A percentile compares a stretch with the other conserved stretches of the same genome.
phyloP scores from a whole-genome alignment of 2,113 vertebrate species.

The Tympanuchus pallidicinctus region DNA sequence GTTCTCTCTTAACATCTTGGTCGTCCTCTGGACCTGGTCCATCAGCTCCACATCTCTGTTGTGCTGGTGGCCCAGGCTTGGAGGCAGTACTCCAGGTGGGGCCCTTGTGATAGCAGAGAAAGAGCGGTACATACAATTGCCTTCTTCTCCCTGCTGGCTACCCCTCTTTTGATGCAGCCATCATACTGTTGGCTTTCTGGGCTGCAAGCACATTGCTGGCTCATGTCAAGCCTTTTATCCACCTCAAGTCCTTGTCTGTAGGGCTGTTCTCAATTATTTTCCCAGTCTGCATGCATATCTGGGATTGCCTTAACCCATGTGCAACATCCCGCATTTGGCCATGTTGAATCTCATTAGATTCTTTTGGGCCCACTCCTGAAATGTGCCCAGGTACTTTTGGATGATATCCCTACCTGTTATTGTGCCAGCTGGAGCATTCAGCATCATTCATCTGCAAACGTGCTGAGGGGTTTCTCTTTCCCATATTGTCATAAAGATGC shows the following conservation, averaged over 20 bases:
- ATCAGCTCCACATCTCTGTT: too few species aligned
- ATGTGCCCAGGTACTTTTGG: background rate
- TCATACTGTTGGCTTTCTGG: too few species aligned
- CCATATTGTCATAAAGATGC: too few species aligned
- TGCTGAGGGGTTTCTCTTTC: background rate
- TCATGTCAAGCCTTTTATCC: background rate
- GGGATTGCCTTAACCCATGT: background rate
- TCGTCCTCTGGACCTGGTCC: too few species aligned
- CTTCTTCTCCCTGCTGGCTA: too few species aligned
- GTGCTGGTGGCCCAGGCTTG: too few species aligned
- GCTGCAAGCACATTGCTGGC: background rate
- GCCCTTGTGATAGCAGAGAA: too few species aligned
- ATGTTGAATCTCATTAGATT: background rate
- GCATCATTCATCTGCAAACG: background rate
- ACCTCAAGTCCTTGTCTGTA: background rate
- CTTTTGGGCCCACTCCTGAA: background rate
- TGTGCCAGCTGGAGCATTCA: background rate
- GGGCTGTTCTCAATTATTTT: background rate
- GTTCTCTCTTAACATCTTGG: too few species aligned
- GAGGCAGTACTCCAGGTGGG: too few species aligned
- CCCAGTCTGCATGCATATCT: background rate
- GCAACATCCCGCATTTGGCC: background rate
- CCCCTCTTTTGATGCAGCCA: too few species aligned
- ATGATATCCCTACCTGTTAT: background rate
- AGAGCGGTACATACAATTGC: too few species aligned